These are phyloP conservation scores for Pipra filicauda DNA, from an alignment of 2,113 vertebrate genomes.

Conservation along the genomic window DNA sequence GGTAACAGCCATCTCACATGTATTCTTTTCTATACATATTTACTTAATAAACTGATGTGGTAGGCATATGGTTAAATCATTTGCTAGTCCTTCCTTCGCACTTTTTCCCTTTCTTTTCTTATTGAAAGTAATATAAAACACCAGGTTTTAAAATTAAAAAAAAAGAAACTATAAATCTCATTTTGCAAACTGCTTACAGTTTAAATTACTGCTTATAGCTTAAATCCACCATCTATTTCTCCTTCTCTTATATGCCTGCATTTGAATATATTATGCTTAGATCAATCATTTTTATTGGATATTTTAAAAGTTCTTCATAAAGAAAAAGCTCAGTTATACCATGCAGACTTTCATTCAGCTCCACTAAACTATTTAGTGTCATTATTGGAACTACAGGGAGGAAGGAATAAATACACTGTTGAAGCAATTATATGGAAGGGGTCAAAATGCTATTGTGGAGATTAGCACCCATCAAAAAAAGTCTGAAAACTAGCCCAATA, in stretches of 20 bases:
- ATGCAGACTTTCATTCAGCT: not conserved
- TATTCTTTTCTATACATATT: not conserved
- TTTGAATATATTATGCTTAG: not conserved
- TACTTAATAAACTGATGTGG: not conserved
- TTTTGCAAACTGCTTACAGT: not conserved
- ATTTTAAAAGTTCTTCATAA: not conserved
- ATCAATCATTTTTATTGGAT: not conserved
- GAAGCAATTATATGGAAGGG: not conserved
- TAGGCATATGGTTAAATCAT: not conserved
- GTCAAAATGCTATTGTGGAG: conserved; percentile 9
- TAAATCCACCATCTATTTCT: not conserved
- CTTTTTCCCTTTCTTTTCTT: not conserved
- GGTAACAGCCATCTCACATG: not conserved
- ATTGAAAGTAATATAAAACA: not conserved
- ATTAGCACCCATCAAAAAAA: not conserved
- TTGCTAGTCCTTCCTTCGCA: not conserved
- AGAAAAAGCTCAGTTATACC: not conserved
- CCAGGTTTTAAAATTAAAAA: not conserved
- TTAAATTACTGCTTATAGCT: not conserved
- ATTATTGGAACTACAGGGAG: not conserved
- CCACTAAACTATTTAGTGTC: not conserved
- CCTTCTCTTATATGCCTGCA: not conserved
- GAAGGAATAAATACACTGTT: not conserved
- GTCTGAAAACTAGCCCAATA: not conserved
- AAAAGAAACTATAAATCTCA: not conserved